phyloP scores from a whole-genome alignment of 1,140 invertebrate species.

The Nebria ingens region DNA sequence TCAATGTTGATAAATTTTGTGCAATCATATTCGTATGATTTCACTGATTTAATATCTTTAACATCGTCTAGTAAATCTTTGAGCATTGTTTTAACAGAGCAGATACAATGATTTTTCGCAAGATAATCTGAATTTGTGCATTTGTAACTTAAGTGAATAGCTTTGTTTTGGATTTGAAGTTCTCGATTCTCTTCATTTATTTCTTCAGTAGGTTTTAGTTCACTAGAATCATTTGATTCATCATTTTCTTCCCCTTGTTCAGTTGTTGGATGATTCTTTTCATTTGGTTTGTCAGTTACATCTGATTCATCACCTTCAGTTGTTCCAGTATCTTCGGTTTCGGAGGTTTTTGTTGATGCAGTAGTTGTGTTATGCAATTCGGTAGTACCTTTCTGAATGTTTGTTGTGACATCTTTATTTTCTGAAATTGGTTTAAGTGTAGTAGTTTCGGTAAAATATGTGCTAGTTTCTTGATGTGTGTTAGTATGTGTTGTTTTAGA shows the following conservation, averaged over 20 bases:
- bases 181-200: no score
- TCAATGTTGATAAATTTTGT: background rate
- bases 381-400: background rate
- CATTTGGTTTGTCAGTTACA: background rate
- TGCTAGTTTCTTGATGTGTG: no score
- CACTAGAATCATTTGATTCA: no score
- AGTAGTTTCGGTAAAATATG: background rate
- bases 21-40: background rate
- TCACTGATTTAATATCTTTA: background rate
- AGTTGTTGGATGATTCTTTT: background rate
- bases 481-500: no score
- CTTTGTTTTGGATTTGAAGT: background rate
- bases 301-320: background rate
- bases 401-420: background rate
- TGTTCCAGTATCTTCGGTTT: background rate
- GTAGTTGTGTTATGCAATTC: background rate
- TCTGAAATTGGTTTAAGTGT: background rate
- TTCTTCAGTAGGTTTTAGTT: no score
- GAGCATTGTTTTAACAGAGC: background rate
- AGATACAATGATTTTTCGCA: background rate
- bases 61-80: background rate
- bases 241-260: no score
- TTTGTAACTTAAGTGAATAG: background rate
- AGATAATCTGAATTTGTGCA: background rate
- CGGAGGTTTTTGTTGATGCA: background rate